phyloP scores from a whole-genome alignment of 2,888 invertebrate genomes.

The Trilocha varians region DNA sequence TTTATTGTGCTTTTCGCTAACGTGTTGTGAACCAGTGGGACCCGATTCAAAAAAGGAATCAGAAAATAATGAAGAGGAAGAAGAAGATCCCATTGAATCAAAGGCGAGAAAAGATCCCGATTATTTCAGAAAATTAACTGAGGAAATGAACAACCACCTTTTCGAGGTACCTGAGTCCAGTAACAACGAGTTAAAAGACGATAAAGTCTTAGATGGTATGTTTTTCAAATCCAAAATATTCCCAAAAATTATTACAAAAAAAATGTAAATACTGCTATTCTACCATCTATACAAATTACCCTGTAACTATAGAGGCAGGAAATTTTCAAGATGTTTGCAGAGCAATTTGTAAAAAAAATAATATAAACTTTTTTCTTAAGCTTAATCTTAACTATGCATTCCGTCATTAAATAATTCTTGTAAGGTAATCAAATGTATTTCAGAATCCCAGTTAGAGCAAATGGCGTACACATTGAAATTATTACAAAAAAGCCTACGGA shows the following conservation, averaged over 20 bases:
- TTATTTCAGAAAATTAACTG: conserved; percentile 40
- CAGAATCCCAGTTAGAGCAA: conserved; percentile 42
- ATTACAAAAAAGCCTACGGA: conserved; percentile 58
- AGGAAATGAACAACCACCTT: conserved; percentile 45
- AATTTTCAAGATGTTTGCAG: too few relatives aligned
- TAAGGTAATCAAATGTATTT: conserved; percentile 7
- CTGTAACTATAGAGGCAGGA: too few relatives aligned
- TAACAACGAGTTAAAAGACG: conserved; percentile 45
- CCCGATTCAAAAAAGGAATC: conserved; percentile 37
- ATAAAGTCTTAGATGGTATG: too few relatives aligned
- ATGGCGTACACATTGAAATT: conserved; percentile 53
- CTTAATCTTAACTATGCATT: too few relatives aligned
- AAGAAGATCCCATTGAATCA: conserved; percentile 23
- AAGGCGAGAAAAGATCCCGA: conserved; percentile 30
- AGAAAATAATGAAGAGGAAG: conserved; percentile 36
- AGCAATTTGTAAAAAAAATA: too few relatives aligned
- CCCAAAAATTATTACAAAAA: too few relatives aligned
- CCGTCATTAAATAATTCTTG: too few relatives aligned
- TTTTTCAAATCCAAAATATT: too few relatives aligned
- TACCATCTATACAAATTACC: too few relatives aligned
- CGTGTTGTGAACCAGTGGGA: conserved; percentile 46
- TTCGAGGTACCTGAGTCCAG: conserved; percentile 43
- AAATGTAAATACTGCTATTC: too few relatives aligned
- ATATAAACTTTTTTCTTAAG: too few relatives aligned
- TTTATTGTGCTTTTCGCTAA: conserved; percentile 38